Evolutionary conservation across 2,888 invertebrate species (phyloP).

Genomic region (Trichogramma evanescens): DNA sequence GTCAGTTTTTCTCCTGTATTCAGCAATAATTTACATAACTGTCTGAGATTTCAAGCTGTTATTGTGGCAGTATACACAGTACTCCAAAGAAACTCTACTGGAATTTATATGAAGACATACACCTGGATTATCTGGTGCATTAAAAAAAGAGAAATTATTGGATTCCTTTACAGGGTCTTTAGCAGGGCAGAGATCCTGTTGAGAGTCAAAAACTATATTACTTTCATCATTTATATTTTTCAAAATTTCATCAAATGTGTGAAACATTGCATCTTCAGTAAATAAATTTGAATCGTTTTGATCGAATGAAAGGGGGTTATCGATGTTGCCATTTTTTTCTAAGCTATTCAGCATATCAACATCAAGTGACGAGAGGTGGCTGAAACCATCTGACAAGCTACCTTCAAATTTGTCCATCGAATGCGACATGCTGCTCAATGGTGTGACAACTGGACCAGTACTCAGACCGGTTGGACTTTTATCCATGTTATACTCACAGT

Average conservation of each 20-base stretch:
- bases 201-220: not conserved
- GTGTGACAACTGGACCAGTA: constrained; percentile 19
- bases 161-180: not conserved
- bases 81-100: constrained; percentile 54
- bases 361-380: constrained; percentile 29
- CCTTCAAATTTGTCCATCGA: constrained; percentile 21
- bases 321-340: constrained; percentile 25
- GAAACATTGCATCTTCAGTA: constrained; percentile 18
- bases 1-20: too few relatives aligned
- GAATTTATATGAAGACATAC: constrained; percentile 56
- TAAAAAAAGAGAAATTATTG: constrained; percentile 23
- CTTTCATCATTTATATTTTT: not conserved
- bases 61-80: constrained; percentile 53
- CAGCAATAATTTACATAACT: too few relatives aligned
- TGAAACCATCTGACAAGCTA: constrained; percentile 23
- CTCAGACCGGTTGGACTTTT: constrained; percentile 17
- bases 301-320: constrained; percentile 22
- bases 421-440: constrained; percentile 14
- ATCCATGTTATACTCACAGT: constrained; percentile 18
- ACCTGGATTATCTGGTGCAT: constrained; percentile 45
- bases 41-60: constrained; percentile 34
- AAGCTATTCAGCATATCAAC: constrained; percentile 29
- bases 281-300: constrained; percentile 22
- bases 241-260: constrained; percentile 10
- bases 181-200: not conserved